These are phyloP conservation scores for Salticus scenicus DNA, from an alignment of 2,888 invertebrate genomes.

Conservation along the genomic window DNA sequence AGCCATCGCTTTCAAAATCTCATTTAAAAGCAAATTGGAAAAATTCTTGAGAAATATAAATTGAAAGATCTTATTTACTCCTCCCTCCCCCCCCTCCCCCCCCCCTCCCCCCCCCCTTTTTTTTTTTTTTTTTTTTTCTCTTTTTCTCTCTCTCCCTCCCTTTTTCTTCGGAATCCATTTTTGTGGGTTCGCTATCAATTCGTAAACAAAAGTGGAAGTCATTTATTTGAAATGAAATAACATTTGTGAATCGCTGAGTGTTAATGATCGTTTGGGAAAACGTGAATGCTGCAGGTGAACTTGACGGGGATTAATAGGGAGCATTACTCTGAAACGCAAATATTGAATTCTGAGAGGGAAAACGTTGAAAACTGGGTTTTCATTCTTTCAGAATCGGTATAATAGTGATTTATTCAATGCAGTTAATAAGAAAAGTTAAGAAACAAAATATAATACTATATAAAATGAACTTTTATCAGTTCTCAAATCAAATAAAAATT, in stretches of 20 bases:
- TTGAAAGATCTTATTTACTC: background rate
- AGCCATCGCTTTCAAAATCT: background rate
- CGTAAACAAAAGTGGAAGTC: background rate
- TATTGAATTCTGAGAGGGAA: background rate
- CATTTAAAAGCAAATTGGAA: background rate
- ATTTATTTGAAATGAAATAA: slow-evolving; percentile 1
- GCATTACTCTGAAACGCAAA: background rate
- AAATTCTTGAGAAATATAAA: background rate
- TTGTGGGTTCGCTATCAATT: background rate
- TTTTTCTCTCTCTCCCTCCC: too few relatives aligned
- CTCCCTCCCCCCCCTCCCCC: background rate
- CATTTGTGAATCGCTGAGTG: slow-evolving; percentile 2
- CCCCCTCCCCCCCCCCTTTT: background rate
- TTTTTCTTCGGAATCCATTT: background rate
- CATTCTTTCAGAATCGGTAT: background rate
- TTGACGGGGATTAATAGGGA: background rate
- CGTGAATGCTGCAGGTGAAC: background rate
- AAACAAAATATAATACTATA: too few relatives aligned
- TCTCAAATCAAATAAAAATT: too few relatives aligned
- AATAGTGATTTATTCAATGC: background rate
- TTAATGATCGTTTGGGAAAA: background rate
- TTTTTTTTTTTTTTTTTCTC: too few relatives aligned
- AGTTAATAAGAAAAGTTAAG: background rate
- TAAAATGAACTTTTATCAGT: too few relatives aligned
- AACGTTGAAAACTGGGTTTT: background rate